Percentiles rank a stretch among this genome's conserved stretches.
Evolutionary conservation across 2,113 vertebrate genomes (phyloP).

Genomic region (Chloebia gouldiae): DNA sequence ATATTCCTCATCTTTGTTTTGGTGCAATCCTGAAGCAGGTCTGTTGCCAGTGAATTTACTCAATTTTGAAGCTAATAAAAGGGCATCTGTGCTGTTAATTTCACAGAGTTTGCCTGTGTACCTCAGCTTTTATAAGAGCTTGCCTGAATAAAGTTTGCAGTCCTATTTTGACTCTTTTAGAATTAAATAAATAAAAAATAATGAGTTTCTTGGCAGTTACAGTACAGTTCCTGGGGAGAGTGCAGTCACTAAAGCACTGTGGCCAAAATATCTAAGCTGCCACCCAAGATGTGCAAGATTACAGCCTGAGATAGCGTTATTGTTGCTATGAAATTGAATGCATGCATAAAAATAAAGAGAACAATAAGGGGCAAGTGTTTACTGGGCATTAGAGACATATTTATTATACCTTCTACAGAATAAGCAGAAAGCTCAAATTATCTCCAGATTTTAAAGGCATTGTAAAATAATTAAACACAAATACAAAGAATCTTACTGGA

Average conservation of each 20-base stretch:
- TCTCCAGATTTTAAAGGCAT: conserved; percentile 62
- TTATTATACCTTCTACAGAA: conserved; percentile 49
- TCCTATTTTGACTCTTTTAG: neutral
- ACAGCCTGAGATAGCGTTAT: conserved; percentile 52
- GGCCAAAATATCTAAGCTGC: conserved; percentile 9
- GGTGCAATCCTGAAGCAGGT: neutral
- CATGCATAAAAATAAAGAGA: conserved; percentile 61
- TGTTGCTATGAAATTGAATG: conserved; percentile 66
- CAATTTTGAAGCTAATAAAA: neutral
- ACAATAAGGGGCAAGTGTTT: conserved; percentile 52
- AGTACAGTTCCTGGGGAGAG: neutral
- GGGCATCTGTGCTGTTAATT: neutral
- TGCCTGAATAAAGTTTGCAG: neutral
- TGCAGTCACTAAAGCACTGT: neutral
- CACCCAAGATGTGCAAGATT: conserved; percentile 59
- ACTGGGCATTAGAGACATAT: conserved; percentile 52
- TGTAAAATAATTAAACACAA: conserved; percentile 55
- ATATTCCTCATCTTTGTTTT: neutral
- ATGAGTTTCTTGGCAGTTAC: neutral
- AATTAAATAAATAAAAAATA: conserved; percentile 6
- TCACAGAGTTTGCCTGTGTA: neutral
- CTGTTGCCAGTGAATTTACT: neutral
- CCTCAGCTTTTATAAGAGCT: neutral
- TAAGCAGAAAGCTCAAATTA: conserved; percentile 63
- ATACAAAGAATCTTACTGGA: conserved; percentile 39